These are phyloP conservation scores for Metellina segmentata DNA, from an alignment of 2,888 invertebrate genomes.

Conservation along the genomic window DNA sequence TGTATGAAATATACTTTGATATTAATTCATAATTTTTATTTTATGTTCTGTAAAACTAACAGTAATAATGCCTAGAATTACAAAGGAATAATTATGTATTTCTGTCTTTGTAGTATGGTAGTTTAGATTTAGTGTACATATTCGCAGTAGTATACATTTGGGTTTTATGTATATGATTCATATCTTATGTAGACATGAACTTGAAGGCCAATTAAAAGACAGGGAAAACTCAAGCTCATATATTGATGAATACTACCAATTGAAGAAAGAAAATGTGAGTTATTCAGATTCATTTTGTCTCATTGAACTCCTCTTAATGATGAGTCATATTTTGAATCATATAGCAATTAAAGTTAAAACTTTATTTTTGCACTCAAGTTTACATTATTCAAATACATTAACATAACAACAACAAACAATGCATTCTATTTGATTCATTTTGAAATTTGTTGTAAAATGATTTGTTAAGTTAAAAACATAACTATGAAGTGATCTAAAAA, in stretches of 20 bases:
- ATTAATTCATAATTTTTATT: no score
- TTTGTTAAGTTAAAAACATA: neutral
- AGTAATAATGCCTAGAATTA: no score
- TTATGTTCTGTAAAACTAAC: no score
- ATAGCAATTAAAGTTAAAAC: no score
- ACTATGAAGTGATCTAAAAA: no score
- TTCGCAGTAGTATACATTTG: no score
- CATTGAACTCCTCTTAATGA: neutral
- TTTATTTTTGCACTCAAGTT: neutral
- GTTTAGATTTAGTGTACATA: no score
- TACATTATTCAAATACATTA: neutral
- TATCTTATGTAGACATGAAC: slow-evolving; percentile 83
- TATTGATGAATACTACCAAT: slow-evolving; percentile 85
- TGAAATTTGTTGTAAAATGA: neutral
- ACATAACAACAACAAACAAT: neutral
- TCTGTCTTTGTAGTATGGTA: no score
- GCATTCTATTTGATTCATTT: neutral
- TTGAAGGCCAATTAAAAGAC: slow-evolving; percentile 81
- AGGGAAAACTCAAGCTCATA: slow-evolving; percentile 81
- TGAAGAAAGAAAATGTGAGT: slow-evolving; percentile 87
- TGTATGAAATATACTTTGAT: no score
- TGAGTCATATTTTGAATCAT: neutral
- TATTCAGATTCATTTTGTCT: neutral
- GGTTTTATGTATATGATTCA: slow-evolving; percentile 24
- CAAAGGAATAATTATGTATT: no score